phyloP scores from a whole-genome alignment of 2,113 vertebrate genomes.

The Ochotona curzoniae region DNA sequence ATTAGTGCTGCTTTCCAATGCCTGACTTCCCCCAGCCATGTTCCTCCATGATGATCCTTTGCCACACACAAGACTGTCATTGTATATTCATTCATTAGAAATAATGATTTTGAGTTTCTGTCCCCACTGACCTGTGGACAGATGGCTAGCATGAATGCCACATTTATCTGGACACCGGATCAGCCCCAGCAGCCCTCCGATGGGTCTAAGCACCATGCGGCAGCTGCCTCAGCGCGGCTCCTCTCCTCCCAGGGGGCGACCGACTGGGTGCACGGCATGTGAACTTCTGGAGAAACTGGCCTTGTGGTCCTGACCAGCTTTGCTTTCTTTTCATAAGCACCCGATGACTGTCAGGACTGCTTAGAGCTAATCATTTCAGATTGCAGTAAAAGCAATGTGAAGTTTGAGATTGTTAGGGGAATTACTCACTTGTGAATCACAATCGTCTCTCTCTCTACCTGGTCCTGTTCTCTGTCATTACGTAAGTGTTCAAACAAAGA shows the following conservation, averaged over 20 bases:
- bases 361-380: conserved; percentile 81
- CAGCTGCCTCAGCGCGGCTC: conserved; percentile 82
- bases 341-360: conserved; percentile 78
- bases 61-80: conserved; percentile 84
- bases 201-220: conserved; percentile 81
- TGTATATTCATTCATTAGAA: conserved; percentile 88
- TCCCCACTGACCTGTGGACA: conserved; percentile 87
- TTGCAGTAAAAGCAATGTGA: conserved; percentile 61
- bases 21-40: neutral
- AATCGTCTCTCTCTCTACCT: neutral
- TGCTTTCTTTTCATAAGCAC: conserved; percentile 82
- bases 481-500: neutral
- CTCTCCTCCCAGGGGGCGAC: conserved; percentile 73
- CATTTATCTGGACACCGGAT: conserved; percentile 88
- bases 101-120: conserved; percentile 89
- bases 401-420: conserved; percentile 55
- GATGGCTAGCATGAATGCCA: conserved; percentile 89
- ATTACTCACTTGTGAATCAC: neutral
- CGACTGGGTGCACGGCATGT: conserved; percentile 81
- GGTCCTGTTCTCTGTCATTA: neutral
- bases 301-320: conserved; percentile 80
- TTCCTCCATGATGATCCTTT: conserved; percentile 70
- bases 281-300: conserved; percentile 83
- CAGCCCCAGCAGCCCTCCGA: conserved; percentile 80
- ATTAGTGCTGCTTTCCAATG: neutral